Conservation (phyloP, 2,113 vertebrate species). For the Sorex fumeus region DNA sequence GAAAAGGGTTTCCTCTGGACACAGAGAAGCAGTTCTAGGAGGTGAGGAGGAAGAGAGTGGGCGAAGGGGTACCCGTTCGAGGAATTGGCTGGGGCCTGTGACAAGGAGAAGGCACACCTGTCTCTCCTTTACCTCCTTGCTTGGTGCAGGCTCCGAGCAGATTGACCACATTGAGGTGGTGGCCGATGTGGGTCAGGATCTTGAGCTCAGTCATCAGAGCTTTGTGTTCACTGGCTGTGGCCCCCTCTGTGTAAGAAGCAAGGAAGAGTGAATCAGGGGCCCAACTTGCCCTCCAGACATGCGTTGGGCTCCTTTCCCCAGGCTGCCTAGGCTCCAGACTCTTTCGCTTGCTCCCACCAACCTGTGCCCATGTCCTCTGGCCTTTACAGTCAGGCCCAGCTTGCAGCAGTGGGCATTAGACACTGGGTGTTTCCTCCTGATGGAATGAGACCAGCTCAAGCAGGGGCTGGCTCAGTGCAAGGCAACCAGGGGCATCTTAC, state of each 20-base stretch:
- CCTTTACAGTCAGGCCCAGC: conserved; percentile 73
- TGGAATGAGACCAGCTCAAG: conserved; percentile 26
- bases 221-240: conserved; percentile 95
- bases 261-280: conserved; percentile 56
- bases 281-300: too few relatives aligned
- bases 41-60: neutral
- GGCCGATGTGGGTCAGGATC: conserved; percentile 96
- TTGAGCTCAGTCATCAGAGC: conserved; percentile 98
- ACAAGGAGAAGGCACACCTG: neutral
- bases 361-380: conserved; percentile 81
- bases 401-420: conserved; percentile 60
- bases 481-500: neutral
- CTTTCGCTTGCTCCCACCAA: conserved; percentile 71
- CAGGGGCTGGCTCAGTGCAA: conserved; percentile 62
- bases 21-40: neutral
- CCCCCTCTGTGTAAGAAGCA: conserved; percentile 93
- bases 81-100: too few relatives aligned
- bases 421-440: conserved; percentile 82
- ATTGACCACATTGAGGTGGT: conserved; percentile 98
- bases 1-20: neutral
- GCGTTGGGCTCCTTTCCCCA: conserved; percentile 8
- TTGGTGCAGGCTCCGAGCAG: conserved; percentile 96
- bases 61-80: too few relatives aligned
- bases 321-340: conserved; percentile 44
- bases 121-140: conserved; percentile 90